Conservation (phyloP, 2,797 vertebrate genomes). For the Propithecus deckenii region DNA sequence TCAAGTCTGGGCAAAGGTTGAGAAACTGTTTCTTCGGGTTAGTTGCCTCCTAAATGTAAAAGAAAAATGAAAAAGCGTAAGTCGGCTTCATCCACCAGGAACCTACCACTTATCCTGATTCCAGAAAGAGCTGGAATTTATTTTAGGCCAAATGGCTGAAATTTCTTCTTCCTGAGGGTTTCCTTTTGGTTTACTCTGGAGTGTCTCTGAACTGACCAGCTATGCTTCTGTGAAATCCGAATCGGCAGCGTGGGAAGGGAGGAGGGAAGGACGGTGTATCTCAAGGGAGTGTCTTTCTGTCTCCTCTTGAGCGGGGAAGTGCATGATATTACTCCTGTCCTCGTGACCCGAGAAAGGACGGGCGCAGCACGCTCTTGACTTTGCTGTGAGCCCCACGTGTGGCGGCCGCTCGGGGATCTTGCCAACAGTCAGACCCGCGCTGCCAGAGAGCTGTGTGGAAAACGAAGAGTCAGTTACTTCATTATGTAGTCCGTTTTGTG, state of each 20-base stretch:
- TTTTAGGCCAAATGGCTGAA: neutral
- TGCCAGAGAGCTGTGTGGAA: neutral
- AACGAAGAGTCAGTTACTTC: neutral
- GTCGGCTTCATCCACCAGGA: neutral
- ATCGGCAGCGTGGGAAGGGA: neutral
- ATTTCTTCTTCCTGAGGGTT: neutral
- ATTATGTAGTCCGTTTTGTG: neutral
- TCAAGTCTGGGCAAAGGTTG: neutral
- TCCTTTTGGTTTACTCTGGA: neutral
- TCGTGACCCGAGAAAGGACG: neutral
- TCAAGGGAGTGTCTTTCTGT: neutral
- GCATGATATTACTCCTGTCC: neutral
- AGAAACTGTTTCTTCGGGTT: neutral
- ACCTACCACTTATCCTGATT: neutral
- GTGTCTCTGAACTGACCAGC: neutral
- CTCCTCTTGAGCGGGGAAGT: neutral
- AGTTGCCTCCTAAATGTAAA: neutral
- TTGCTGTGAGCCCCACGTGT: neutral
- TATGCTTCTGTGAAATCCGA: neutral
- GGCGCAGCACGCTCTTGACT: neutral
- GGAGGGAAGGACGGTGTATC: neutral
- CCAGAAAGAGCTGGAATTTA: conserved; percentile 20
- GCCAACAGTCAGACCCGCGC: neutral
- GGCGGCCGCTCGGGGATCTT: neutral
- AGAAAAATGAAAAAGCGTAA: neutral